These are phyloP conservation scores for Ophiothrix spiculata DNA, from an alignment of 35 echinoderm and acorn worm species.

Conservation along the genomic window DNA sequence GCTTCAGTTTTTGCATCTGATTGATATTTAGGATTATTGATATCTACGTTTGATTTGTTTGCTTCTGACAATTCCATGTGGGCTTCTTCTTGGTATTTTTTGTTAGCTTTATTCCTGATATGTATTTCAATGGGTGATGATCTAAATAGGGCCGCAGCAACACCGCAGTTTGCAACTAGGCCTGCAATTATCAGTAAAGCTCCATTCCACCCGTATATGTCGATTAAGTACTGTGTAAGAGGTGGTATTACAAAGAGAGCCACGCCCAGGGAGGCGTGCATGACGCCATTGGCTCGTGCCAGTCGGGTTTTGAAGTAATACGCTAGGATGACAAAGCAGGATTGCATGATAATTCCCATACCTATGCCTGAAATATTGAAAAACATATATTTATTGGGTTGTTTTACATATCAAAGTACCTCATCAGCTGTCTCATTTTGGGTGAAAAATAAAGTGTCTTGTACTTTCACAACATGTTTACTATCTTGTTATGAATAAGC, in stretches of 20 bases:
- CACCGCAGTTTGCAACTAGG: not conserved
- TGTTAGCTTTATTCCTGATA: too few species aligned
- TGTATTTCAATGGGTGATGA: not conserved
- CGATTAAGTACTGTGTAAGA: conserved; percentile 2
- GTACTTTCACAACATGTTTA: too few species aligned
- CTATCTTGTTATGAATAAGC: too few species aligned
- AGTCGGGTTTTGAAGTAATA: conserved; percentile 28
- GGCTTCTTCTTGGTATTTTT: too few species aligned
- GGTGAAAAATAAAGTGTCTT: too few species aligned
- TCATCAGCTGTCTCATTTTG: too few species aligned
- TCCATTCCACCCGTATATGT: conserved; percentile 26
- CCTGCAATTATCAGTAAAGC: conserved; percentile 16
- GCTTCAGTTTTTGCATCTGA: too few species aligned
- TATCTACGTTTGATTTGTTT: too few species aligned
- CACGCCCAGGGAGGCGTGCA: not conserved
- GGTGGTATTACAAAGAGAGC: conserved; percentile 13
- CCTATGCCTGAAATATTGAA: conserved; percentile 3
- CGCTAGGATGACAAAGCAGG: not conserved
- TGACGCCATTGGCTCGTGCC: conserved; percentile 2
- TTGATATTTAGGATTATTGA: too few species aligned
- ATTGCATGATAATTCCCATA: conserved; percentile 3
- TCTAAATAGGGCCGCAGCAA: conserved; percentile 10
- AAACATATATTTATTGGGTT: too few species aligned
- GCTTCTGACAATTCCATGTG: too few species aligned
- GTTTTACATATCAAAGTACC: too few species aligned